phyloP scores from a whole-genome alignment of 2,888 invertebrate genomes.

The Drosophila dives region DNA sequence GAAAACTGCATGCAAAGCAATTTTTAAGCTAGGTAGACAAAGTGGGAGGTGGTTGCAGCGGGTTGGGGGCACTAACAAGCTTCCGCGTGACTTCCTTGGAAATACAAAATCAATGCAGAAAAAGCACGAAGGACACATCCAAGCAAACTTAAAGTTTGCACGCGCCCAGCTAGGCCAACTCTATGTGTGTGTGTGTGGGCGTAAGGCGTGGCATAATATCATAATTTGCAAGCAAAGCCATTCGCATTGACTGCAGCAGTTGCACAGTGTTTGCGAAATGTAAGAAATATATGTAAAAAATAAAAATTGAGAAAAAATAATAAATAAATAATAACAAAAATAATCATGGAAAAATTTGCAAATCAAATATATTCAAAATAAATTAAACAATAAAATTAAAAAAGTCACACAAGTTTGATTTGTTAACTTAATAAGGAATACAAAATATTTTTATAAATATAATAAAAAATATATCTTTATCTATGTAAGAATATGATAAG shows the following conservation, averaged over 20 bases:
- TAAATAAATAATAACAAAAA: background rate
- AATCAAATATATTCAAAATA: background rate
- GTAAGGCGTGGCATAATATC: constrained; percentile 63
- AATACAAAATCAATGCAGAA: constrained; percentile 78
- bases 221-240: constrained; percentile 72
- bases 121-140: constrained; percentile 70
- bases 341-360: background rate
- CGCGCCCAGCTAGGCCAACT: constrained; percentile 18
- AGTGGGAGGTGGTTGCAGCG: background rate
- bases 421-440: too few relatives aligned
- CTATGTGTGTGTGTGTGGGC: constrained; percentile 22
- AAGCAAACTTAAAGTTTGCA: constrained; percentile 63
- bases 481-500: too few relatives aligned
- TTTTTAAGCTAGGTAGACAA: constrained; percentile 48
- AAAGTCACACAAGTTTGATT: too few relatives aligned
- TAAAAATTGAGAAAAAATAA: background rate
- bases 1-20: constrained; percentile 79
- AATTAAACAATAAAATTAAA: too few relatives aligned
- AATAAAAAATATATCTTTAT: too few relatives aligned
- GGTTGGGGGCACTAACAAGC: constrained; percentile 64
- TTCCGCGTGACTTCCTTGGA: constrained; percentile 77
- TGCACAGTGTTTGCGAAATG: constrained; percentile 31
- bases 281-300: background rate
- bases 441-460: too few relatives aligned
- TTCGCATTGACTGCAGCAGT: constrained; percentile 26